Evolutionary conservation across 2,113 vertebrate species (phyloP).

Genomic region (Ailurus styani): DNA sequence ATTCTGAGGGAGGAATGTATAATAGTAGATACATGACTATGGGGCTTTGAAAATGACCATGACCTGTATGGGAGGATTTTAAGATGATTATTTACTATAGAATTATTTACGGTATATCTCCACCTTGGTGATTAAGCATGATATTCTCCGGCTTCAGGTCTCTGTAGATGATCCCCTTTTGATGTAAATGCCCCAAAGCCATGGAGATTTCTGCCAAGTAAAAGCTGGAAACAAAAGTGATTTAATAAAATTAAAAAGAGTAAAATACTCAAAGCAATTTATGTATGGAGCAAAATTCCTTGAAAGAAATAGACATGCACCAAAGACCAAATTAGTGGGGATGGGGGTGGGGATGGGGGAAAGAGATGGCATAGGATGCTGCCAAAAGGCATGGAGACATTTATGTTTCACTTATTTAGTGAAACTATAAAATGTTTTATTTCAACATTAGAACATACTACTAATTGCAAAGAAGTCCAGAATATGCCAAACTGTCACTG

Average conservation of each 20-base stretch:
- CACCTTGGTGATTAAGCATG: slow-evolving; percentile 99
- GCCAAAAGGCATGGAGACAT: slow-evolving; percentile 40
- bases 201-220: slow-evolving; percentile 99
- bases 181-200: slow-evolving; percentile 98
- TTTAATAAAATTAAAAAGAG: slow-evolving; percentile 71
- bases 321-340: slow-evolving; percentile 65
- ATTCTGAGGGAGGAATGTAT: not conserved
- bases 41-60: slow-evolving; percentile 52
- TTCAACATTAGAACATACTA: slow-evolving; percentile 46
- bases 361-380: slow-evolving; percentile 33
- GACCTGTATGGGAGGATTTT: slow-evolving; percentile 62
- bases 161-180: slow-evolving; percentile 99
- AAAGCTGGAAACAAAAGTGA: slow-evolving; percentile 88
- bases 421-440: slow-evolving; percentile 52
- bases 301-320: slow-evolving; percentile 68
- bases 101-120: slow-evolving; percentile 65
- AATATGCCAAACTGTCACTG: slow-evolving; percentile 49
- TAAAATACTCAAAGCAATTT: slow-evolving; percentile 64
- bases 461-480: slow-evolving; percentile 26
- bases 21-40: not conserved
- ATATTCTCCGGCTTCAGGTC: slow-evolving; percentile 99
- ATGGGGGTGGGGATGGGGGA: not conserved
- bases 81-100: slow-evolving; percentile 61
- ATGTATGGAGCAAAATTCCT: slow-evolving; percentile 69
- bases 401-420: slow-evolving; percentile 48